These are phyloP conservation scores for Ctenodactylus gundi DNA, from an alignment of 2,113 vertebrate species.

Conservation along the genomic window DNA sequence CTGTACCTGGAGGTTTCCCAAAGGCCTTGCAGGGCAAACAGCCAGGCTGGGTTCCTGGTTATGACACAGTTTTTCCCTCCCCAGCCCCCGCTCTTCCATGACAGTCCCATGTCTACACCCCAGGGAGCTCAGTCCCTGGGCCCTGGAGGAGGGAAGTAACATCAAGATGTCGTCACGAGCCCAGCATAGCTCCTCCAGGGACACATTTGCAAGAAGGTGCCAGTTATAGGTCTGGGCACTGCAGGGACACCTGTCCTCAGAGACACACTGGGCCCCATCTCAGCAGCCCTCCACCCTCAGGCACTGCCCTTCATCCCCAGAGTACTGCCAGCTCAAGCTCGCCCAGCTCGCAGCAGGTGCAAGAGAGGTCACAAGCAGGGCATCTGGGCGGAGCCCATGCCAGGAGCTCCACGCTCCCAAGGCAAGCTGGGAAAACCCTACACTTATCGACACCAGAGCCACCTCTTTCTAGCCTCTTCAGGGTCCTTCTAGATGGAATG, in stretches of 20 bases:
- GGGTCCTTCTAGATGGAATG: neutral
- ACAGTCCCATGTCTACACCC: neutral
- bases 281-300: neutral
- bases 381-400: neutral
- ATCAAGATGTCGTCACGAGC: neutral
- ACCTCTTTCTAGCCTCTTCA: neutral
- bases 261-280: neutral
- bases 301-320: neutral
- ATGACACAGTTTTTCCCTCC: neutral
- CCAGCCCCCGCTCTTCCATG: neutral
- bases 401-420: neutral
- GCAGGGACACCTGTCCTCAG: neutral
- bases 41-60: neutral
- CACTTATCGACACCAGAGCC: neutral
- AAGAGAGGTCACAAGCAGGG: slow-evolving; percentile 1
- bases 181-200: neutral
- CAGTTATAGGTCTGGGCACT: neutral
- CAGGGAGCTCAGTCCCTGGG: neutral
- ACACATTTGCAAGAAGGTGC: neutral
- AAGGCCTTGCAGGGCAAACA: neutral
- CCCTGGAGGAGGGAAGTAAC: neutral
- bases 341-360: neutral
- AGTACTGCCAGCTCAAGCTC: neutral
- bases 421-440: neutral
- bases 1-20: neutral